phyloP scores from a whole-genome alignment of 2,888 invertebrate species.

The Rhabditoides inermis region DNA sequence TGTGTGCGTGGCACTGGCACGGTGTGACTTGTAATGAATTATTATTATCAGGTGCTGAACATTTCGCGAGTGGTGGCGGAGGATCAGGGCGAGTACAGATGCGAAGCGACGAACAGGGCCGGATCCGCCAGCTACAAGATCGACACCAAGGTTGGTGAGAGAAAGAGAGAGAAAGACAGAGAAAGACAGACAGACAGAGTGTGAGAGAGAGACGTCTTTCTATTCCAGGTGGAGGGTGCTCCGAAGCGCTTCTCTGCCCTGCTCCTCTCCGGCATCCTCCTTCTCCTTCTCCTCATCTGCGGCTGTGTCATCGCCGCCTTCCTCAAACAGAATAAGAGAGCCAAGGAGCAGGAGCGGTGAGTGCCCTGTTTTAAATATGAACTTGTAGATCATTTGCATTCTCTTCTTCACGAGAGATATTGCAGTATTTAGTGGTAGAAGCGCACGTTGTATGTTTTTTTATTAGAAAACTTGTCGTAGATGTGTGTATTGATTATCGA shows the following conservation, averaged over 20 bases:
- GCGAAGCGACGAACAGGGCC: slow-evolving; percentile 65
- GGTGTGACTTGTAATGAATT: too few species aligned
- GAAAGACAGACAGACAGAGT: neutral
- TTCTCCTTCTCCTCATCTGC: slow-evolving; percentile 1
- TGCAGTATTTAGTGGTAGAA: too few species aligned
- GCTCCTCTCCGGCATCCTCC: slow-evolving; percentile 4
- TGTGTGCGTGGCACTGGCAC: too few species aligned
- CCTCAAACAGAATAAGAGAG: slow-evolving; percentile 5
- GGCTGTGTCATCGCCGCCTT: slow-evolving; percentile 4
- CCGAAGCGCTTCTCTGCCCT: slow-evolving; percentile 6
- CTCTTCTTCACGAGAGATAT: too few species aligned
- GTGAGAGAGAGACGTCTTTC: neutral
- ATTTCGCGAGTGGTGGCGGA: slow-evolving; percentile 15
- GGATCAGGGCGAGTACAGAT: slow-evolving; percentile 63
- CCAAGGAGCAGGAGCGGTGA: slow-evolving; percentile 8
- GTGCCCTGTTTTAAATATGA: neutral
- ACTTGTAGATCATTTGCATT: too few species aligned
- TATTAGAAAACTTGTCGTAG: too few species aligned
- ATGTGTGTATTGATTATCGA: neutral
- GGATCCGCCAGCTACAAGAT: slow-evolving; percentile 60
- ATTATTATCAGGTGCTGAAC: too few species aligned
- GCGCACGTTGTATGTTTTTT: too few species aligned
- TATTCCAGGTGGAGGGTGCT: slow-evolving; percentile 10
- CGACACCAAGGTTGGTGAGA: slow-evolving; percentile 10
- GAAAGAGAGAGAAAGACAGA: slow-evolving; percentile 10